phyloP scores from a whole-genome alignment of 2,797 vertebrate genomes.

The Lithobates pipiens region DNA sequence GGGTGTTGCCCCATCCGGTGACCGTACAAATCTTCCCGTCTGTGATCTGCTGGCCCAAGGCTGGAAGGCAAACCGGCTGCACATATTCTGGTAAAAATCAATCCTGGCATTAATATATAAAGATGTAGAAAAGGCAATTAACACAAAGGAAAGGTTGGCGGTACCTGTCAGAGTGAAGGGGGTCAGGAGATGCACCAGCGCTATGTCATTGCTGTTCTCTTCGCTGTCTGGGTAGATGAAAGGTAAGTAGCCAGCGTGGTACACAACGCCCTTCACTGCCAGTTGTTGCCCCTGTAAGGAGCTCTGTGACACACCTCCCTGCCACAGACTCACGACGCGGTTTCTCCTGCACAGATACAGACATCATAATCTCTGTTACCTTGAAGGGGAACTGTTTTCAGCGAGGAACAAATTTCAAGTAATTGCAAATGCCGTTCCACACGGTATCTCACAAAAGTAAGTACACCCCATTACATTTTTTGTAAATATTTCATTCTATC shows the following conservation, averaged over 20 bases:
- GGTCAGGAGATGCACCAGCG: slow-evolving; percentile 82
- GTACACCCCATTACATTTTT: no score
- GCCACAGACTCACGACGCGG: slow-evolving; percentile 83
- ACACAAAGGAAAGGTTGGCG: background rate
- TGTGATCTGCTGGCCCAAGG: slow-evolving; percentile 82
- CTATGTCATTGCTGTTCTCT: slow-evolving; percentile 91
- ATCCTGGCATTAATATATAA: background rate
- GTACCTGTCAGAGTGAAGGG: slow-evolving; percentile 85
- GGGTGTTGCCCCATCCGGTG: slow-evolving; percentile 90
- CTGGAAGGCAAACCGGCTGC: slow-evolving; percentile 89
- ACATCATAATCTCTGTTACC: no score
- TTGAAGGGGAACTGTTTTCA: no score
- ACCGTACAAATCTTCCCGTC: slow-evolving; percentile 88
- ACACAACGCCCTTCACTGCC: slow-evolving; percentile 86
- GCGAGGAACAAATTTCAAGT: no score
- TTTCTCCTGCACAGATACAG: slow-evolving; percentile 75
- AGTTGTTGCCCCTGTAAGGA: slow-evolving; percentile 76
- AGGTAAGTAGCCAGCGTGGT: slow-evolving; percentile 88
- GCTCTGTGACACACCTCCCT: slow-evolving; percentile 84
- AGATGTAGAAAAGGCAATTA: no score
- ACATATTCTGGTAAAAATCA: slow-evolving; percentile 79
- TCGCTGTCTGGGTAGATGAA: slow-evolving; percentile 87
- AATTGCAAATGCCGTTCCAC: no score
- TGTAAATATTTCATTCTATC: no score
- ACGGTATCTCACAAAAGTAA: no score